Evolutionary conservation across 2,113 vertebrate genomes (phyloP).

Genomic region (Coreoperca whiteheadi): DNA sequence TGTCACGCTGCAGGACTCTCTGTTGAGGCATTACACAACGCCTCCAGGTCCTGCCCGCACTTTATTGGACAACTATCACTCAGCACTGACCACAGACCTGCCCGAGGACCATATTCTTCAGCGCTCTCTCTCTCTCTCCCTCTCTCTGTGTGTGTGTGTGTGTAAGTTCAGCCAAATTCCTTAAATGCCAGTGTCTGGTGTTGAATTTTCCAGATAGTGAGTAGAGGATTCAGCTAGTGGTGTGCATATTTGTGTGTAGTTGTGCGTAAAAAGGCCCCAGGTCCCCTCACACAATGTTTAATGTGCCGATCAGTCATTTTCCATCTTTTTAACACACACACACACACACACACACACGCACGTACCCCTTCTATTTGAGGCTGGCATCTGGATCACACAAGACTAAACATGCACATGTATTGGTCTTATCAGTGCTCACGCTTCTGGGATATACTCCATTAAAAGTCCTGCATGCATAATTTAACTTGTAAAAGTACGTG

Average conservation of each 20-base stretch:
- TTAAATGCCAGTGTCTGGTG: conserved; percentile 17
- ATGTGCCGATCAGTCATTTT: not conserved
- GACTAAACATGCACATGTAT: not conserved
- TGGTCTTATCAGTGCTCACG: not conserved
- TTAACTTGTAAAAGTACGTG: not conserved
- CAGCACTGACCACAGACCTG: conserved; percentile 14
- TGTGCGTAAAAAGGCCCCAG: conserved; percentile 2
- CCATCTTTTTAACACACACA: not conserved
- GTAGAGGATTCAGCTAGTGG: not conserved
- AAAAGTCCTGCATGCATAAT: not conserved
- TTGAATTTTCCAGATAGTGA: conserved; percentile 4
- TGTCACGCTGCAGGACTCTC: conserved; percentile 44
- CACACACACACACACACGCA: not conserved
- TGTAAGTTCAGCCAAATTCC: conserved; percentile 9
- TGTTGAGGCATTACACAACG: conserved; percentile 12
- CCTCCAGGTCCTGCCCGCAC: conserved; percentile 12
- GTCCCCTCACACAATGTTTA: not conserved
- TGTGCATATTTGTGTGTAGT: not conserved
- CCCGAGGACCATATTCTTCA: conserved; percentile 15
- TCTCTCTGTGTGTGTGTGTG: conserved; percentile 6
- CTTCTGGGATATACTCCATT: not conserved
- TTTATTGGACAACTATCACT: conserved; percentile 27
- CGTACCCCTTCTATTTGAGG: not conserved
- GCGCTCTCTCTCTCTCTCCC: not conserved
- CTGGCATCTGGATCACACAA: not conserved